These are phyloP conservation scores for Andrena marginata DNA, from an alignment of 2,888 invertebrate species.

Conservation along the genomic window DNA sequence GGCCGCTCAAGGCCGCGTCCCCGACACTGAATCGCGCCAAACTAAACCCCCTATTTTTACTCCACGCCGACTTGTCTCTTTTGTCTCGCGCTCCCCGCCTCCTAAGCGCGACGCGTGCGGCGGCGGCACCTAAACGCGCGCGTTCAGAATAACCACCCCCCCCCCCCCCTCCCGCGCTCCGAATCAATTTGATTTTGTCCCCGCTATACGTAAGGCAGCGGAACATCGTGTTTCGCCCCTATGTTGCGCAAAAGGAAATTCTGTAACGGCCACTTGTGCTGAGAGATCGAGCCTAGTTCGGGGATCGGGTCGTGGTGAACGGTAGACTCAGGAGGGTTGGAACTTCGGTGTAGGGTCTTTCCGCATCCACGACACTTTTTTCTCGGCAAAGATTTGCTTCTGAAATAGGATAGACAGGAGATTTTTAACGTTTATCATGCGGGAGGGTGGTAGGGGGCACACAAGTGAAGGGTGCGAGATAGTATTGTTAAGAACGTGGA, in stretches of 20 bases:
- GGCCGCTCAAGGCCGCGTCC: slow-evolving; percentile 1
- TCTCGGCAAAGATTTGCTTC: slow-evolving; percentile 53
- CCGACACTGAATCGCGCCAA: slow-evolving; percentile 6
- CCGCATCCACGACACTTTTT: slow-evolving; percentile 74
- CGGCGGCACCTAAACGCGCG: background rate
- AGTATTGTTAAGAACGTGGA: slow-evolving; percentile 1
- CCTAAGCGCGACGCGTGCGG: background rate
- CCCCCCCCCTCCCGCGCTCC: no score
- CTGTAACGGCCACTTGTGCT: slow-evolving; percentile 71
- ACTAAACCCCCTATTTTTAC: background rate
- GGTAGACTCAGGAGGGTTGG: slow-evolving; percentile 46
- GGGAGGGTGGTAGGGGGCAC: background rate
- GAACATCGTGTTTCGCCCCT: slow-evolving; percentile 60
- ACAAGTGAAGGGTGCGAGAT: background rate
- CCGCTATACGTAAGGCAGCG: background rate
- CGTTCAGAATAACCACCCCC: no score
- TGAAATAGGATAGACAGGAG: slow-evolving; percentile 61
- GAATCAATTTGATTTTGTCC: background rate
- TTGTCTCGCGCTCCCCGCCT: background rate
- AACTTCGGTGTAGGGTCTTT: slow-evolving; percentile 59
- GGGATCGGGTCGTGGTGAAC: slow-evolving; percentile 61
- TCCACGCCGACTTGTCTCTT: background rate
- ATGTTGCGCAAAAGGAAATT: slow-evolving; percentile 75
- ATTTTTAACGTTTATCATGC: slow-evolving; percentile 53
- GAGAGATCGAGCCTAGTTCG: slow-evolving; percentile 59